Conservation (phyloP, 2,797 vertebrate genomes). For the Gambusia yucatana region DNA sequence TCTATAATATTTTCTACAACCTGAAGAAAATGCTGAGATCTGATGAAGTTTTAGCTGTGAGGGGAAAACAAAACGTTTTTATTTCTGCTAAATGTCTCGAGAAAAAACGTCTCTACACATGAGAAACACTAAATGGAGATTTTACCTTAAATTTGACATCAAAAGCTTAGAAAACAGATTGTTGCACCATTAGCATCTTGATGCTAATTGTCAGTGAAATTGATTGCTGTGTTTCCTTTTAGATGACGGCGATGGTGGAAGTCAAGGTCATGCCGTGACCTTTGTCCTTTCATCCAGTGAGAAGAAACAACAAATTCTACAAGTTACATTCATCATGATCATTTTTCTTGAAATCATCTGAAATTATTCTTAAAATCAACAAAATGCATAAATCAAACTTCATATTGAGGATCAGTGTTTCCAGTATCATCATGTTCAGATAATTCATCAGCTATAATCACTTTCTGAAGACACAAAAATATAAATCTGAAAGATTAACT, state of each 20-base stretch:
- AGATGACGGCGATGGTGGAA: conserved; percentile 13
- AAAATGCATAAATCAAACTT: background rate
- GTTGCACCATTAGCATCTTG: background rate
- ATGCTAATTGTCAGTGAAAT: background rate
- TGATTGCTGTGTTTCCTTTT: conserved; percentile 1
- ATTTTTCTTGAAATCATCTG: background rate
- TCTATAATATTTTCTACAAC: background rate
- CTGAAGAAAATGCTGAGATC: background rate
- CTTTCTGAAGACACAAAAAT: background rate
- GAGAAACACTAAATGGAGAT: background rate
- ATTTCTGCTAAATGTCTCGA: background rate
- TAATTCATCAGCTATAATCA: background rate
- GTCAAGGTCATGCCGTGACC: background rate
- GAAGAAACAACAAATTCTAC: background rate
- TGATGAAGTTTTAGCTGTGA: background rate
- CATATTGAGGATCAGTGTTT: background rate
- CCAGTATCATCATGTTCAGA: background rate
- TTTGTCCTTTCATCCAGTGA: conserved; percentile 20
- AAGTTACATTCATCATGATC: background rate
- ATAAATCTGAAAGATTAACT: background rate
- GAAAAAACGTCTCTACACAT: background rate
- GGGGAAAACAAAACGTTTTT: background rate
- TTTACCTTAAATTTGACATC: background rate
- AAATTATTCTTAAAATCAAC: background rate
- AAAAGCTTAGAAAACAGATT: background rate